Conservation (phyloP, 2,113 vertebrate species). For the Macaca nemestrina region DNA sequence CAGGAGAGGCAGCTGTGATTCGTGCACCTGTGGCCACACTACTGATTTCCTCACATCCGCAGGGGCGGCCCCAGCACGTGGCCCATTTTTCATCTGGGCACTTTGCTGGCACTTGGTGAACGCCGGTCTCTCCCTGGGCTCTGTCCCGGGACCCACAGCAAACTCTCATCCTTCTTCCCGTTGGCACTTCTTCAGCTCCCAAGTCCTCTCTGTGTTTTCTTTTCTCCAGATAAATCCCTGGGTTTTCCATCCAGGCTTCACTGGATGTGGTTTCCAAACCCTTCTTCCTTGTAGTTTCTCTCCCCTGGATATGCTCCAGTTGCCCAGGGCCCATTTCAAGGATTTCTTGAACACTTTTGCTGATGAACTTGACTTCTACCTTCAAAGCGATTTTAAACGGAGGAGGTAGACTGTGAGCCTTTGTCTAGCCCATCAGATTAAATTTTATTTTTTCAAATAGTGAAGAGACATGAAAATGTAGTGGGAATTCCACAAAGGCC, state of each 20-base stretch:
- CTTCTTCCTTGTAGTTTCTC: background rate
- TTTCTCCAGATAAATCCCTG: background rate
- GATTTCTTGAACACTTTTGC: background rate
- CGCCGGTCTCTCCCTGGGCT: background rate
- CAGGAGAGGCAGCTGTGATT: background rate
- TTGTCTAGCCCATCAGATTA: slow-evolving; percentile 58
- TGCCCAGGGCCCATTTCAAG: background rate
- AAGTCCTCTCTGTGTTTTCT: background rate
- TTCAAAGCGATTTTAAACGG: background rate
- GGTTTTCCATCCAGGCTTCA: background rate
- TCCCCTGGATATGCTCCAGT: background rate
- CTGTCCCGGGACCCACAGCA: background rate
- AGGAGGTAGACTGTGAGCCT: background rate
- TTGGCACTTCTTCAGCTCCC: background rate
- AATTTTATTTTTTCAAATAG: slow-evolving; percentile 37
- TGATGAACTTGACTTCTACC: background rate
- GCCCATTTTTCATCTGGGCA: slow-evolving; percentile 13
- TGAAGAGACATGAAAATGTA: background rate
- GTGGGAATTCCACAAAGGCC: background rate
- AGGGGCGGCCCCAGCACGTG: background rate
- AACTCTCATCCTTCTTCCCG: background rate
- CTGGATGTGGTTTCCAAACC: background rate
- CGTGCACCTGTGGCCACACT: background rate
- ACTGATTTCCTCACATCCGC: background rate
- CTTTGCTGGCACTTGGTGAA: background rate